Base-by-base conservation (phyloP, 2,888 invertebrate species). In the Rhagonycha fulva region DNA sequence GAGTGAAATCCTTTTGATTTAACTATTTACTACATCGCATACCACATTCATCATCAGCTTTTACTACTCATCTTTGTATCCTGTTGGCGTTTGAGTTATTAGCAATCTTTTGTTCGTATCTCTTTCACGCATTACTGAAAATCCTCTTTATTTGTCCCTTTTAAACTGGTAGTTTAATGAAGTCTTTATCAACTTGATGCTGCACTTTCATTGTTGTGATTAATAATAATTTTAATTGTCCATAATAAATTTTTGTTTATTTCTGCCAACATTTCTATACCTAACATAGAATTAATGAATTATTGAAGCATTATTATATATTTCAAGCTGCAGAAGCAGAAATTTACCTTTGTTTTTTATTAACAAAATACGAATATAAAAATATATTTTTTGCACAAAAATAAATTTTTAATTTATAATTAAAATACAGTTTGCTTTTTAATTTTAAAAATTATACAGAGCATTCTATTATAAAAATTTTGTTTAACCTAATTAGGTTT, bases 1-100 rank as follows among this genome's bases (percentile, higher is more conserved):
- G 80, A 78, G 76, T 70, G 63, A 76, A 80, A 78, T 80, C 79
- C 78, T 79, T 79, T 79, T 77, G 78, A 81, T 78, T 74, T 81
- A 73, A 78, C 77, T 78, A 76, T 78, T 80, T 81, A 80, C 77
- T 79, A 75, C 78, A 81, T 81, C 81, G 78, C 76, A 79, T 79
- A 77, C 79, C 77, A 78, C 81, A 82, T 82, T 82, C 81, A 82
- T 82, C 82, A 82, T 82, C 81, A 78, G 79, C 80, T 78, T 80
- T 79, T 81, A 75, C 78, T 76, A 71, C 79, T 80, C 79, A 77
- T 79, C 77, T 80, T 77, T 75, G 70, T 75, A 68, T 78, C 75
- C 77, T 76, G 70, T 76, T 76, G 28, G 30, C 71, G 28, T 70
- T 30, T 26, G 62, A 62, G 62, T 74, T 74, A 74, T 72, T 70